These are phyloP conservation scores for Ovibos moschatus DNA, from an alignment of 2,113 vertebrate genomes.

Conservation along the genomic window DNA sequence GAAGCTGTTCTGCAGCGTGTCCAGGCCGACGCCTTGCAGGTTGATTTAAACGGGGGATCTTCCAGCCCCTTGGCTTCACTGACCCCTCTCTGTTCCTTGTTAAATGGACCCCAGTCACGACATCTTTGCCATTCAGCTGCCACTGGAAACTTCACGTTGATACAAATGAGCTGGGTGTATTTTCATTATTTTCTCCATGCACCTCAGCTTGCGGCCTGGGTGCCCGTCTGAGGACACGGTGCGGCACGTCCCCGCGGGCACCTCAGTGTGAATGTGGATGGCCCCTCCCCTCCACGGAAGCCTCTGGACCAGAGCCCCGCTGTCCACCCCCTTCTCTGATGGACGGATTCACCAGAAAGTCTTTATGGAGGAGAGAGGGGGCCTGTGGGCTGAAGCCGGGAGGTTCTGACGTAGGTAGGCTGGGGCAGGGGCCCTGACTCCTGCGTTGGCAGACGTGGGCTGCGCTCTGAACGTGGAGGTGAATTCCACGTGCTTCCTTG, in stretches of 20 bases:
- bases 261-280: fast-evolving
- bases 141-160: not conserved
- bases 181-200: fast-evolving
- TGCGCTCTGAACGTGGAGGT: fast-evolving
- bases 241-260: fast-evolving
- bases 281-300: fast-evolving
- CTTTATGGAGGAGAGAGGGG: not conserved
- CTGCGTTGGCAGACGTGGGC: fast-evolving
- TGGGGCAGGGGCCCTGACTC: not conserved
- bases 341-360: fast-evolving
- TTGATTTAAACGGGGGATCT: not conserved
- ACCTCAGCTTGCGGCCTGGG: not conserved
- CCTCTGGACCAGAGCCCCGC: not conserved
- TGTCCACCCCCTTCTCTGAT: not conserved
- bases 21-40: fast-evolving
- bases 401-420: fast-evolving
- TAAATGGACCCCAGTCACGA: fast-evolving
- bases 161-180: fast-evolving
- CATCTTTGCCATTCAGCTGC: not conserved
- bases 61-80: fast-evolving
- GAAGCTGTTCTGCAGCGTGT: not conserved
- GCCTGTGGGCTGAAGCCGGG: not conserved
- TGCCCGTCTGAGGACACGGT: fast-evolving
- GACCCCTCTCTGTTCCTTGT: not conserved
- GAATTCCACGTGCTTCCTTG: not conserved